These are phyloP conservation scores for Eupithecia vulgata DNA, from an alignment of 2,888 invertebrate species.

Conservation along the genomic window DNA sequence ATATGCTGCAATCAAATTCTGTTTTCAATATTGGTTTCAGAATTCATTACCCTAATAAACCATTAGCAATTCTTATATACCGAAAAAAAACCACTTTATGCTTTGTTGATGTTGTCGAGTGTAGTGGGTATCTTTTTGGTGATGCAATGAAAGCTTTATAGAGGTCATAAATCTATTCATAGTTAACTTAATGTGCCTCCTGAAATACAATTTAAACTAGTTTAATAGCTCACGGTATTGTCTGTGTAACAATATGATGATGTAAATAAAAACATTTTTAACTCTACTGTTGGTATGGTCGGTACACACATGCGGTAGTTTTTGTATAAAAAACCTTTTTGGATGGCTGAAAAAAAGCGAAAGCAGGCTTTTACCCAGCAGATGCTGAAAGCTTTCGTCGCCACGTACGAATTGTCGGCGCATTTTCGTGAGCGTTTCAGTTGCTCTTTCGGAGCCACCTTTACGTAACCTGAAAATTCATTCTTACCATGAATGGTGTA, in stretches of 20 bases:
- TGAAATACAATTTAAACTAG: background rate
- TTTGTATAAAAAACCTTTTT: background rate
- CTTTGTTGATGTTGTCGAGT: background rate
- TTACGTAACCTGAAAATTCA: background rate
- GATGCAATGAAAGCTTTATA: background rate
- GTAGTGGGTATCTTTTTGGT: background rate
- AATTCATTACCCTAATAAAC: background rate
- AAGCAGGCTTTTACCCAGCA: too few species aligned
- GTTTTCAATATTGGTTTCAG: background rate
- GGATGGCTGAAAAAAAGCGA: too few species aligned
- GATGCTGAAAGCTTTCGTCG: background rate
- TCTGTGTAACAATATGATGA: background rate
- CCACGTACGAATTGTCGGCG: background rate
- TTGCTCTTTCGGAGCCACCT: background rate
- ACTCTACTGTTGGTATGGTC: too few species aligned
- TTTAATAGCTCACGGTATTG: background rate
- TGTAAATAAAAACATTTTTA: too few species aligned
- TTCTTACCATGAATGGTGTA: slow-evolving; percentile 97
- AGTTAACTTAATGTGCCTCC: too few species aligned
- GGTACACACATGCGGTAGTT: background rate
- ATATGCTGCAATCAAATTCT: slow-evolving; percentile 87
- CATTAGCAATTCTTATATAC: background rate
- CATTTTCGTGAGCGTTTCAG: background rate
- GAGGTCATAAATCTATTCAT: too few species aligned
- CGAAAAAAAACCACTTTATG: background rate